Evolutionary conservation across 2,113 vertebrate species (phyloP), one percentile per base, ranked within the genome.

Genomic region (Colinus virginianus): DNA sequence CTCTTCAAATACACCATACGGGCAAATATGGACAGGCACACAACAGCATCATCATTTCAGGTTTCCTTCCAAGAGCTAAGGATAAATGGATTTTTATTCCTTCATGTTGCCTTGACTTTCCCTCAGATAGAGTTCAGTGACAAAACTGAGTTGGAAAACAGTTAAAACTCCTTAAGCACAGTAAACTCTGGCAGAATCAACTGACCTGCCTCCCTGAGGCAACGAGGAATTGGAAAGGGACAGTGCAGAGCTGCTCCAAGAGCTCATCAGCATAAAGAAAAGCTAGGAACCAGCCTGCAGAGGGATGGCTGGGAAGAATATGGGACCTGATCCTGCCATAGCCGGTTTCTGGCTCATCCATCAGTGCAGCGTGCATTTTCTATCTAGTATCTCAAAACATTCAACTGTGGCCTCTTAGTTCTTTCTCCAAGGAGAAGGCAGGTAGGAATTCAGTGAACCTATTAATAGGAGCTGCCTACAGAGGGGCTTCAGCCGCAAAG

Each of bases 221-320:
- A 22, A 11, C 2, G 10, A n/a, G 13, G 38, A 23, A 8, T 23
- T 1, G 23, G 38, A 45, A 38, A 25, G 23, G 45, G 10, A 63
- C 51, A 48, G 4, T 2, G 0, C 26, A 43, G 5, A 42, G 34
- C 40, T 58, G 62, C 51, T 71, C 38, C 5, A 6, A 23, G 15
- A 48, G 9, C 34, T 42, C 62, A 40, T 30, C 66, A 71, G 10
- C 18, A 66, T 43, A 17, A 21, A 18, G 8, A 40, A 26, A 15
- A 4, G 0, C 28, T 2, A 40, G 12, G 61, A 40, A 32, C 46
- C 46, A 30, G 19, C 16, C 0, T 49, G 7, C 1, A 56, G 26
- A 8, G 32, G 11, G 56, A 2, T 9, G 22, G 8, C 34, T 14
- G 5, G 34, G 23, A 43, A 38, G 40, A 9, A 32, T 4, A 6